A percentile compares a stretch with the other conserved stretches of the same genome.
phyloP scores from a whole-genome alignment of 2,113 vertebrate species.

The Pao palembangensis region DNA sequence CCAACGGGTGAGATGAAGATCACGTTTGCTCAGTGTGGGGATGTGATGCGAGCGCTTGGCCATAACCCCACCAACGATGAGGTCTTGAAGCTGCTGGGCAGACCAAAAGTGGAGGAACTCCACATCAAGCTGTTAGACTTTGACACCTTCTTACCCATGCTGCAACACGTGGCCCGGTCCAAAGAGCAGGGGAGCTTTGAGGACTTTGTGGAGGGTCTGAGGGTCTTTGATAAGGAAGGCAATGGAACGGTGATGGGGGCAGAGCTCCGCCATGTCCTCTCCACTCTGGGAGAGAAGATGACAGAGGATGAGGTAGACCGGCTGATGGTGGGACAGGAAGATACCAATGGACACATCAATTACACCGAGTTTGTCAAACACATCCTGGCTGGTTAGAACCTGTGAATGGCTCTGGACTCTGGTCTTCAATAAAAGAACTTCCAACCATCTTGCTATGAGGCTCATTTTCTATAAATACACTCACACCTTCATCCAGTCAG shows the following conservation, averaged over 20 bases:
- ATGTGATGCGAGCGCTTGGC: slow-evolving; percentile 89
- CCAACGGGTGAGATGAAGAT: slow-evolving; percentile 90
- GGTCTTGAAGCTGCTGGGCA: slow-evolving; percentile 88
- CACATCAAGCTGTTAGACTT: slow-evolving; percentile 86
- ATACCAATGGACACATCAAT: slow-evolving; percentile 92
- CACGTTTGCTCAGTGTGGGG: slow-evolving; percentile 85
- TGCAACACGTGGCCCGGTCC: slow-evolving; percentile 88
- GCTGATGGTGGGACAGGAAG: slow-evolving; percentile 91
- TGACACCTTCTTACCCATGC: slow-evolving; percentile 90
- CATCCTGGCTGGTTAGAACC: slow-evolving; percentile 77
- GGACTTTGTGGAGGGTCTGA: slow-evolving; percentile 94
- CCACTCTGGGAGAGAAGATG: slow-evolving; percentile 77
- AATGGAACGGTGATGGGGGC: slow-evolving; percentile 80
- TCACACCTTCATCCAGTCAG: too few relatives aligned
- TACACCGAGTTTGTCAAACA: slow-evolving; percentile 92
- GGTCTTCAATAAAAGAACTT: too few relatives aligned
- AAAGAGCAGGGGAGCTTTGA: slow-evolving; percentile 94
- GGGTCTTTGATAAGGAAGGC: slow-evolving; percentile 78
- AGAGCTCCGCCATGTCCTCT: slow-evolving; percentile 79
- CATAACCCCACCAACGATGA: slow-evolving; percentile 96
- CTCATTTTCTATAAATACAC: too few relatives aligned
- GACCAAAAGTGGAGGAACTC: slow-evolving; percentile 90
- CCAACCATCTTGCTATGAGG: too few relatives aligned
- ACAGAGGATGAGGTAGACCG: slow-evolving; percentile 83
- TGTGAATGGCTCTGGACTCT: too few relatives aligned